A percentile compares a stretch with the other conserved stretches of the same genome.
Evolutionary conservation across 2,797 vertebrate species (phyloP).

Genomic region (Sebastes iracundus): DNA sequence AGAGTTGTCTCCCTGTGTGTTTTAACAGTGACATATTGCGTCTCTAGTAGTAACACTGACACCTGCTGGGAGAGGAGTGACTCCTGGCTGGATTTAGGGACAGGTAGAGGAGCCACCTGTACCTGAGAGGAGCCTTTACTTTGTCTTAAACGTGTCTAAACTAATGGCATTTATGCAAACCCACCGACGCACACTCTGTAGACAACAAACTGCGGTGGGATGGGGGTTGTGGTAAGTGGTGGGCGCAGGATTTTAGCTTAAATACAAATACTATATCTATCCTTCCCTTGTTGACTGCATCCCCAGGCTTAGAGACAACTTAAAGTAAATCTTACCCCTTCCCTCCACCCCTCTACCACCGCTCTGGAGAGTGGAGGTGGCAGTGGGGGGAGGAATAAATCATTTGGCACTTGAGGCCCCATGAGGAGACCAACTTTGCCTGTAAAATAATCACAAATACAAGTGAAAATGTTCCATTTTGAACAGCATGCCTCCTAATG

Average conservation of each 20-base stretch:
- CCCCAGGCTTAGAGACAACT: slow-evolving; percentile 78
- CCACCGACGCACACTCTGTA: background rate
- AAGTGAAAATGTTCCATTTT: slow-evolving; percentile 84
- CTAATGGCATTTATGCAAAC: slow-evolving; percentile 43
- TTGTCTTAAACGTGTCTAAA: slow-evolving; percentile 42
- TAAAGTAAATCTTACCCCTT: slow-evolving; percentile 76
- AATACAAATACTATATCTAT: slow-evolving; percentile 74
- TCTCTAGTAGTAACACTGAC: slow-evolving; percentile 79
- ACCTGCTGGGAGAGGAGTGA: slow-evolving; percentile 80
- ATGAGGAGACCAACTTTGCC: slow-evolving; percentile 83
- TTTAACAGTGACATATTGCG: slow-evolving; percentile 36
- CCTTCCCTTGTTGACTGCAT: slow-evolving; percentile 71
- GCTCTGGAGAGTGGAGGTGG: slow-evolving; percentile 75
- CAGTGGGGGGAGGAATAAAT: slow-evolving; percentile 76
- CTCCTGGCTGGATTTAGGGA: slow-evolving; percentile 44
- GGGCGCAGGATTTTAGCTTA: slow-evolving; percentile 65
- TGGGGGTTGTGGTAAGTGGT: slow-evolving; percentile 43
- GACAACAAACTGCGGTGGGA: slow-evolving; percentile 27
- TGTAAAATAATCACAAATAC: slow-evolving; percentile 87
- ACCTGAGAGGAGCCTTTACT: slow-evolving; percentile 7
- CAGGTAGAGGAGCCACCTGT: slow-evolving; percentile 21
- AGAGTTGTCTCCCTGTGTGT: slow-evolving; percentile 23
- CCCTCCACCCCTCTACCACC: slow-evolving; percentile 64
- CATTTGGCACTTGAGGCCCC: slow-evolving; percentile 81
- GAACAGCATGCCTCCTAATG: slow-evolving; percentile 87